Conservation (phyloP, 2,113 vertebrate species). For the Melanerpes formicivorus region DNA sequence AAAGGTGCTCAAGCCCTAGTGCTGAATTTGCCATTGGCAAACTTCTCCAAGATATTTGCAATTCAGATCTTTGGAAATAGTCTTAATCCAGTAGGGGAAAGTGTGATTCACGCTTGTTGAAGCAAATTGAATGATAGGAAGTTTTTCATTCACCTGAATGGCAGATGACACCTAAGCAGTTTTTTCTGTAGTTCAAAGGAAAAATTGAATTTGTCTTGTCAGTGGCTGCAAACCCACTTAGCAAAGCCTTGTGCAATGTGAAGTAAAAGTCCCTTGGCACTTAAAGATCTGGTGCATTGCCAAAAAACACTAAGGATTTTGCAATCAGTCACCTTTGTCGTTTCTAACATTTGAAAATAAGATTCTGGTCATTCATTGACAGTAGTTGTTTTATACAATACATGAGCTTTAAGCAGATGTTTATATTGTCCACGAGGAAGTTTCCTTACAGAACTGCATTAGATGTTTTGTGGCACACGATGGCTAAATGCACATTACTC, state of each 20-base stretch:
- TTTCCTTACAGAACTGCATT: background rate
- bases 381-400: conserved; percentile 67
- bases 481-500: background rate
- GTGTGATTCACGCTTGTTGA: background rate
- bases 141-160: background rate
- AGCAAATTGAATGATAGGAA: background rate
- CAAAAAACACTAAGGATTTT: conserved; percentile 19
- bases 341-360: conserved; percentile 69
- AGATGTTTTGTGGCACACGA: background rate
- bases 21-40: background rate
- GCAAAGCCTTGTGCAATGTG: background rate
- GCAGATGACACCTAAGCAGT: background rate
- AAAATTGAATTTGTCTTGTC: background rate
- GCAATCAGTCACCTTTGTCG: conserved; percentile 77
- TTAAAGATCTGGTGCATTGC: background rate
- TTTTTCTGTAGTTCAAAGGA: background rate
- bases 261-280: background rate
- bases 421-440: conserved; percentile 65
- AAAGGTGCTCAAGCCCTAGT: background rate
- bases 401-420: conserved; percentile 75
- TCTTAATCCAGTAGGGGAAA: background rate
- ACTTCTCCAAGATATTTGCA: background rate
- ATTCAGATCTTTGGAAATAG: background rate
- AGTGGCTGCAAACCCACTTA: background rate
- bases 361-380: conserved; percentile 76